Percentiles rank a stretch among this genome's conserved stretches.
Evolutionary conservation across 2,888 invertebrate species (phyloP).

Genomic region (Sthenelais limicola): DNA sequence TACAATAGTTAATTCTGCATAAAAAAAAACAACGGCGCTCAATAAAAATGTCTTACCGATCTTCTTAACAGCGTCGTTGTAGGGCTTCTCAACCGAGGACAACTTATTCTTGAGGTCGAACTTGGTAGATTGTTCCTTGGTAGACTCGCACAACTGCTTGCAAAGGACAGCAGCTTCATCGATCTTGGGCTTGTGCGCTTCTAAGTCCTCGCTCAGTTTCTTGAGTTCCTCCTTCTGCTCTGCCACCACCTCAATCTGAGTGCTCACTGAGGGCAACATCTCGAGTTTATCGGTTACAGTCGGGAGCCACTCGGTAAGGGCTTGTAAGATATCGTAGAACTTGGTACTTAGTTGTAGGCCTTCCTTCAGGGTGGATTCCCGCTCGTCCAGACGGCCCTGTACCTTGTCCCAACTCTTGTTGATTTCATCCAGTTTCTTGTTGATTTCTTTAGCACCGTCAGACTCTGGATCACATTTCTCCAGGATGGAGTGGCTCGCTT

Average conservation of each 20-base stretch:
- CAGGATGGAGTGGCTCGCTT: slow-evolving; percentile 84
- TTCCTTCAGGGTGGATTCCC: slow-evolving; percentile 90
- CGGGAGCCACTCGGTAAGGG: slow-evolving; percentile 89
- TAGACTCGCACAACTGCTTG: slow-evolving; percentile 85
- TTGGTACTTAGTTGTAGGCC: slow-evolving; percentile 94
- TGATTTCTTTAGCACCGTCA: slow-evolving; percentile 62
- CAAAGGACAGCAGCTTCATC: slow-evolving; percentile 77
- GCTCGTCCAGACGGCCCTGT: slow-evolving; percentile 84
- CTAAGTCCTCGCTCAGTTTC: slow-evolving; percentile 45
- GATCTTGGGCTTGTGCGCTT: slow-evolving; percentile 46
- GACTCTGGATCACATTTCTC: slow-evolving; percentile 75
- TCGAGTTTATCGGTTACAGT: slow-evolving; percentile 90
- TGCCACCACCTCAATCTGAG: slow-evolving; percentile 81
- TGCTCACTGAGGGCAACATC: slow-evolving; percentile 77
- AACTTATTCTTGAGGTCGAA: slow-evolving; percentile 93
- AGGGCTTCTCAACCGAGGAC: slow-evolving; percentile 87
- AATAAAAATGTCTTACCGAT: slow-evolving; percentile 57
- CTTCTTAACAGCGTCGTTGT: slow-evolving; percentile 83
- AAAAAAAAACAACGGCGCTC: too few relatives aligned
- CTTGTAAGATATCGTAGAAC: slow-evolving; percentile 89
- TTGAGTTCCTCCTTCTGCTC: slow-evolving; percentile 83
- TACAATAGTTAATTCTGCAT: too few relatives aligned
- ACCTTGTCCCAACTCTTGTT: slow-evolving; percentile 86
- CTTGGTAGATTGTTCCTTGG: slow-evolving; percentile 91
- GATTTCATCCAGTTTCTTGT: slow-evolving; percentile 77